These are phyloP conservation scores for Hyperopisus bebe DNA, from an alignment of 2,113 vertebrate species.

Conservation along the genomic window DNA sequence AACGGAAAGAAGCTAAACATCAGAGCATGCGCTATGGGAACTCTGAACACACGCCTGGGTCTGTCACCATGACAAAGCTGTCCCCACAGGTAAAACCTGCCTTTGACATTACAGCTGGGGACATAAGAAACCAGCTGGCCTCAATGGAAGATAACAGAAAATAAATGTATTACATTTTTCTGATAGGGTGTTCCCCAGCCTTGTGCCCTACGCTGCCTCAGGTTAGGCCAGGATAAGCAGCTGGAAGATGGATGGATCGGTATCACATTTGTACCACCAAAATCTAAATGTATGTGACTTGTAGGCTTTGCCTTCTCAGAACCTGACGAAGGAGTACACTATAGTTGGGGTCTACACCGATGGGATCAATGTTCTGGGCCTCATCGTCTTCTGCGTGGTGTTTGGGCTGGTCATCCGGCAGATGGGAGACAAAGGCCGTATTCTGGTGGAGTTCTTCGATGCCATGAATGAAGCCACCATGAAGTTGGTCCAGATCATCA, in stretches of 20 bases:
- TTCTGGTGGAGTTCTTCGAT: conserved; percentile 75
- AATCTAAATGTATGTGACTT: background rate
- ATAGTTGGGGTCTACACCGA: conserved; percentile 63
- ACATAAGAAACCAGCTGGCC: background rate
- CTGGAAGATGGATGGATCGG: background rate
- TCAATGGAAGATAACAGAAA: background rate
- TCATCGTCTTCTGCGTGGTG: conserved; percentile 74
- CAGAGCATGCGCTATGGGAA: conserved; percentile 31
- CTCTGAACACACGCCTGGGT: conserved; percentile 28
- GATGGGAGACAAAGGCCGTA: conserved; percentile 73
- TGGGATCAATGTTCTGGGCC: conserved; percentile 71
- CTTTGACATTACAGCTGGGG: background rate
- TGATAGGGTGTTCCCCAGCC: background rate
- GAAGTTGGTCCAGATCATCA: conserved; percentile 76
- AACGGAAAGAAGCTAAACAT: conserved; percentile 54
- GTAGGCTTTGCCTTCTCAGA: conserved; percentile 42
- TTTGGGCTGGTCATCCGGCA: conserved; percentile 73
- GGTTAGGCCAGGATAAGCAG: background rate
- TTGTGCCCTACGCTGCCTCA: background rate
- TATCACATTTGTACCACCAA: background rate
- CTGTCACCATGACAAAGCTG: conserved; percentile 35
- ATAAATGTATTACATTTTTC: background rate
- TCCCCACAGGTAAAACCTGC: conserved; percentile 47
- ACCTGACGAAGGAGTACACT: conserved; percentile 64
- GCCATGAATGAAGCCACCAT: conserved; percentile 75